Percentiles rank a stretch among this genome's conserved stretches.
These are phyloP conservation scores for Hyphantria cunea DNA, from an alignment of 1,140 invertebrate species.

Conservation along the genomic window DNA sequence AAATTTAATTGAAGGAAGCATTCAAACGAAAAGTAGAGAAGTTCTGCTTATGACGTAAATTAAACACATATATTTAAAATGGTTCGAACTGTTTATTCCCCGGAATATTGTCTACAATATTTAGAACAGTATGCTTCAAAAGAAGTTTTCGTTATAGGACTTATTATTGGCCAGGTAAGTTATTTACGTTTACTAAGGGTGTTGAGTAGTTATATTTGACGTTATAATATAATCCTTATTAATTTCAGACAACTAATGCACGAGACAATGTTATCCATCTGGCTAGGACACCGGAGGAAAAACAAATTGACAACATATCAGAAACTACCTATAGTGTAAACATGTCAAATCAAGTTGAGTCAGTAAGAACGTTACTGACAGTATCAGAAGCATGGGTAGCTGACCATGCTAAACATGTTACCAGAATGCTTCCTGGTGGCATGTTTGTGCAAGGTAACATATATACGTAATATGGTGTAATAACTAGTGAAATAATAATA, in stretches of 20 bases:
- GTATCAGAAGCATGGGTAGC: conserved; percentile 85
- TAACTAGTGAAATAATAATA: no score
- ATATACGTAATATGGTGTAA: no score
- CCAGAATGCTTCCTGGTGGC: conserved; percentile 91
- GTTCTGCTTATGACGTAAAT: no score
- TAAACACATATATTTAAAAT: conserved; percentile 40
- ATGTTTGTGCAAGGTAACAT: conserved; percentile 87
- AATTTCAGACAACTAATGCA: conserved; percentile 78
- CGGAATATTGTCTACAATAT: conserved; percentile 76
- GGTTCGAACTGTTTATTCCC: conserved; percentile 72
- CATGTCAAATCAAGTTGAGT: conserved; percentile 51
- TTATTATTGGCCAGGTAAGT: conserved; percentile 86
- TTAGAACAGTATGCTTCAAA: conserved; percentile 75
- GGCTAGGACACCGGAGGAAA: conserved; percentile 86
- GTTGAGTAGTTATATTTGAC: neutral
- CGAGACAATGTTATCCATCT: conserved; percentile 89
- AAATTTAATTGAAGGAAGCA: neutral
- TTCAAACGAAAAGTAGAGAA: neutral
- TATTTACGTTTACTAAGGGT: neutral
- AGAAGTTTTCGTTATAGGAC: conserved; percentile 84
- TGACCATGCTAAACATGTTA: conserved; percentile 88
- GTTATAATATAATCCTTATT: conserved; percentile 7
- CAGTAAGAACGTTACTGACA: conserved; percentile 56
- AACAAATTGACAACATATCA: conserved; percentile 46
- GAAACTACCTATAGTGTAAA: conserved; percentile 50